Conservation (phyloP, 2,113 vertebrate species). For the Rhinoderma darwinii region DNA sequence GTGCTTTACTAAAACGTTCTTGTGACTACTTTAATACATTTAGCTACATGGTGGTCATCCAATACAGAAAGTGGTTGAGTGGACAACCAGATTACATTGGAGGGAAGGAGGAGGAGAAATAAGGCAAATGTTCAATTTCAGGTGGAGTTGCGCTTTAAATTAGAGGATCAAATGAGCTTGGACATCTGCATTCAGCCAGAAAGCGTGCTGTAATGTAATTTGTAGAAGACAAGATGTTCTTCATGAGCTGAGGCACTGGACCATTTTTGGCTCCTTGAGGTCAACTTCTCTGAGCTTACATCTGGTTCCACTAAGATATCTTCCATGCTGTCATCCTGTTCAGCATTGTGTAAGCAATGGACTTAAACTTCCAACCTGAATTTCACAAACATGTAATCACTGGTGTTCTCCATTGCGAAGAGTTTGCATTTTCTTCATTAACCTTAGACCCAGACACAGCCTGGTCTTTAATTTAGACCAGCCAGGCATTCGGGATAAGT, state of each 20-base stretch:
- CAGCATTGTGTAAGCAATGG: slow-evolving; percentile 28
- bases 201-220: neutral
- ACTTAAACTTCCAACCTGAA: slow-evolving; percentile 27
- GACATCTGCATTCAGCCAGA: neutral
- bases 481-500: neutral
- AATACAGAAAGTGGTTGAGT: too few relatives aligned
- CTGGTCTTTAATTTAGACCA: slow-evolving; percentile 36
- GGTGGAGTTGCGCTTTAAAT: neutral
- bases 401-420: slow-evolving; percentile 8
- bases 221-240: neutral
- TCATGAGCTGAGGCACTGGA: neutral
- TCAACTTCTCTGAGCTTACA: slow-evolving; percentile 10
- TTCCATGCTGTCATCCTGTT: slow-evolving; percentile 34
- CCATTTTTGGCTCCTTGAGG: slow-evolving; percentile 33
- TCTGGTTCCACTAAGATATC: slow-evolving; percentile 39
- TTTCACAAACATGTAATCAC: slow-evolving; percentile 41
- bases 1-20: neutral
- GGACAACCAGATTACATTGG: neutral
- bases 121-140: neutral
- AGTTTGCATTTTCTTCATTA: slow-evolving; percentile 36
- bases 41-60: neutral
- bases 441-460: slow-evolving; percentile 27
- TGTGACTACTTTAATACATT: neutral
- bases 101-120: neutral
- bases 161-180: neutral